Evolutionary conservation across 1,140 invertebrate species (phyloP).

Genomic region (Papilio helenus): DNA sequence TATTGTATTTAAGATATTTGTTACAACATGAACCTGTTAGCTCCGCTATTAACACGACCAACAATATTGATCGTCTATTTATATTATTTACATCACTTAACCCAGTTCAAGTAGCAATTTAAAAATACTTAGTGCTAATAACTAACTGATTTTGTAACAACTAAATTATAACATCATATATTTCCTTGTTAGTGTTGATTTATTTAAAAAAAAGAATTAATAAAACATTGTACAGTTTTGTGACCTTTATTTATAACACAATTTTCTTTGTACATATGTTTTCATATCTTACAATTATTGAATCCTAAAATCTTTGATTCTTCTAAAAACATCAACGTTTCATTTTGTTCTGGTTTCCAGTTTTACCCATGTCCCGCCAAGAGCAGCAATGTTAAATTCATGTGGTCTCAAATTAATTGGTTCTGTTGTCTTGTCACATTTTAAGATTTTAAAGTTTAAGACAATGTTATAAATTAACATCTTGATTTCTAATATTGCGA

Average conservation of each 20-base stretch:
- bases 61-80: background rate
- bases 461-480: conserved; percentile 65
- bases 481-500: conserved; percentile 79
- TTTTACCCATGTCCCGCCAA: conserved; percentile 54
- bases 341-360: conserved; percentile 50
- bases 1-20: no score
- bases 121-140: background rate
- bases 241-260: no score
- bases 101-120: background rate
- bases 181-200: no score
- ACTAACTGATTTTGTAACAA: background rate
- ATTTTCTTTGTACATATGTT: no score
- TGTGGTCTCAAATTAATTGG: conserved; percentile 58
- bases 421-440: conserved; percentile 67
- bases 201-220: no score
- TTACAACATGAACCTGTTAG: no score
- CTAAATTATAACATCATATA: no score
- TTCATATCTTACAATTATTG: background rate
- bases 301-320: background rate
- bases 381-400: conserved; percentile 52
- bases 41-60: no score
- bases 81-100: background rate
- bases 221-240: no score
- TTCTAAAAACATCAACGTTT: background rate
- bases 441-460: conserved; percentile 68